Base-by-base conservation (phyloP, 2,113 vertebrate genomes). In the Cryptotis parvus region DNA sequence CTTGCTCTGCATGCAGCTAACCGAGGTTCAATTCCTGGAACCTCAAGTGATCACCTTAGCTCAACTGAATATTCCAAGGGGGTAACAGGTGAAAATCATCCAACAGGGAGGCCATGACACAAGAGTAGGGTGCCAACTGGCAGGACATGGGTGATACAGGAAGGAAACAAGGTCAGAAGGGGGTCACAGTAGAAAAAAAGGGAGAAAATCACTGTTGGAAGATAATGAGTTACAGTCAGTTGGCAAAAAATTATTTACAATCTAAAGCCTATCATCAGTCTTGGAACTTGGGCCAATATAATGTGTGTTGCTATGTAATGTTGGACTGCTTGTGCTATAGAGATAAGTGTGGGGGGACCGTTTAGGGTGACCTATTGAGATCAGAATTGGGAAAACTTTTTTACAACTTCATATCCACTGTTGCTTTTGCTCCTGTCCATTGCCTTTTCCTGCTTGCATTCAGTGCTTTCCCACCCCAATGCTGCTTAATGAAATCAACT, bases 211-310 rank as follows among this genome's bases (percentile, higher is more conserved):
- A 49, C 45, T 49, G 66, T 78, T 6, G 91, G 68, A 85, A 27
- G 22, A 66, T 41, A 86, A 39, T 27, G 9, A 65, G 84, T 68
- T 45, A 92, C 55, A 75, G 65, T 6, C 29, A 68, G 20, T 8
- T 86, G 88, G n/a, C 20, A 69, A 80, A 43, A 31, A 58, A 61
- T 6, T 75, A 22, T 24, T 66, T 74, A 49, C 16, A 66, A 35
- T 39, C 58, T 35, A 72, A 81, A 94, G 49, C 16, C 27, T 55
- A 39, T 73, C 11, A 69, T 49, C n/a, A 68, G 31, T 86, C 70
- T 26, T 69, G 83, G 7, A 75, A 78, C 83, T 65, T 80, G 69
- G 68, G 80, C 27, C 24, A 69, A 84, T 79, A 87, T 70, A 43
- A 61, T 31, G 69, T 24, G 20, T 27, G 66, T 16, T 84, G 29